Conservation (phyloP, 2,797 vertebrate genomes). For the Gallinago stenura region DNA sequence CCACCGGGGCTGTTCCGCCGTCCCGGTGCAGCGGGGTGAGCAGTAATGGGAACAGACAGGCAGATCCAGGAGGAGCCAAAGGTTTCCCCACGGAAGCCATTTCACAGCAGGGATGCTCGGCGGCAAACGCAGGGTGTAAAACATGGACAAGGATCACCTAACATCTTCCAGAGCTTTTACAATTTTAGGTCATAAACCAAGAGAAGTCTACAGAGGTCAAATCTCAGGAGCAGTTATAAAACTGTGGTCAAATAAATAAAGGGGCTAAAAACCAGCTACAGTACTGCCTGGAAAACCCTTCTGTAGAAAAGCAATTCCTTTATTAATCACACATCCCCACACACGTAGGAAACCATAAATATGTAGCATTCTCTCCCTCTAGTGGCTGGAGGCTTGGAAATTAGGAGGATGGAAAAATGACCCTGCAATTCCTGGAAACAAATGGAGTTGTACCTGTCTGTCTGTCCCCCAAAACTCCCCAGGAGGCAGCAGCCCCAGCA, state of each 20-base stretch:
- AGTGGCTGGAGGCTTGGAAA: constrained; percentile 55
- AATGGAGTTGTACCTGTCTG: not conserved
- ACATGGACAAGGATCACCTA: not conserved
- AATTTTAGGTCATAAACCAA: not conserved
- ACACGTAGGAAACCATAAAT: not conserved
- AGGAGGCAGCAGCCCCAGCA: not conserved
- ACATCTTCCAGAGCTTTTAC: not conserved
- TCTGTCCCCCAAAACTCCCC: not conserved
- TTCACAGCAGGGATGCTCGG: not conserved
- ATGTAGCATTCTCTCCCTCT: constrained; percentile 54
- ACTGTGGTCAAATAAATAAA: not conserved
- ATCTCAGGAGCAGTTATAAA: not conserved
- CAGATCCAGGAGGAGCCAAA: not conserved
- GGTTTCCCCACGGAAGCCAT: not conserved
- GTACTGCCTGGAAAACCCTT: not conserved
- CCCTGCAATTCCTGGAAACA: not conserved
- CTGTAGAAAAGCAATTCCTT: not conserved
- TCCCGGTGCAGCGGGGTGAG: not conserved
- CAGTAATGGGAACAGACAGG: not conserved
- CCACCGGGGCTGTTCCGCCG: rapidly evolving
- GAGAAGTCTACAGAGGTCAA: not conserved
- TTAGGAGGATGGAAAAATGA: not conserved
- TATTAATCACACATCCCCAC: not conserved
- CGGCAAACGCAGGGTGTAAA: not conserved
- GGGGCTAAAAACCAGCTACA: not conserved